Evolutionary conservation across 2,797 vertebrate species (phyloP).

Genomic region (Anabas testudineus): DNA sequence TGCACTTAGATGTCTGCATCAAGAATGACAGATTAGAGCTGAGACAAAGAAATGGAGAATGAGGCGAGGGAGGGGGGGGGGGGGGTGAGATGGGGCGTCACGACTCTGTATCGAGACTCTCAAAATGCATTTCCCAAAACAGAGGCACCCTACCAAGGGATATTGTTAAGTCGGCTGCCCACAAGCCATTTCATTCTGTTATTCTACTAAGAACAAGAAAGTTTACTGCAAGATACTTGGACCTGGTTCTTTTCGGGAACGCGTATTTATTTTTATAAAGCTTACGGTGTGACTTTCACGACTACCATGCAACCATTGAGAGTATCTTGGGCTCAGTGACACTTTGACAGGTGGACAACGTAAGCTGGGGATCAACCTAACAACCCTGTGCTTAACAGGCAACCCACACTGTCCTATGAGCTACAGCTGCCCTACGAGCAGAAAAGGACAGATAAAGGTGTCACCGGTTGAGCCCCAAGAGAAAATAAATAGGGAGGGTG

Average conservation of each 20-base stretch:
- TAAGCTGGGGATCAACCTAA: background rate
- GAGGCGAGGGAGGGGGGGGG: constrained; percentile 5
- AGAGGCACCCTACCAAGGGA: constrained; percentile 29
- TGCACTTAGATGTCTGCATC: constrained; percentile 35
- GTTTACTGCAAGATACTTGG: constrained; percentile 15
- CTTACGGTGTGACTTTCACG: too few relatives aligned
- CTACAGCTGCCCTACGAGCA: background rate
- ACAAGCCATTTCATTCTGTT: constrained; percentile 38
- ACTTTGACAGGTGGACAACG: background rate
- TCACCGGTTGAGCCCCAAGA: background rate
- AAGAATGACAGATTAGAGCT: constrained; percentile 36
- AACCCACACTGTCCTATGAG: background rate
- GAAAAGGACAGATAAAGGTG: background rate
- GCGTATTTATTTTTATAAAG: too few relatives aligned
- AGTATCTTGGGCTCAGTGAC: too few relatives aligned
- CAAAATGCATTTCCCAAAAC: constrained; percentile 37
- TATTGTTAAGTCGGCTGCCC: constrained; percentile 21
- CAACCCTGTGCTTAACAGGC: constrained; percentile 1
- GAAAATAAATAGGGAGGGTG: background rate
- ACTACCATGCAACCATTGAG: too few relatives aligned
- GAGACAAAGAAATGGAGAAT: background rate
- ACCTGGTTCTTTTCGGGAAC: constrained; percentile 3
- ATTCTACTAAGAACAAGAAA: constrained; percentile 32
- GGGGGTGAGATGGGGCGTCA: constrained; percentile 16
- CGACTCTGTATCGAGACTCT: constrained; percentile 15